phyloP scores from a whole-genome alignment of 2,888 invertebrate species.

The Dyspetes luteomarginatus region DNA sequence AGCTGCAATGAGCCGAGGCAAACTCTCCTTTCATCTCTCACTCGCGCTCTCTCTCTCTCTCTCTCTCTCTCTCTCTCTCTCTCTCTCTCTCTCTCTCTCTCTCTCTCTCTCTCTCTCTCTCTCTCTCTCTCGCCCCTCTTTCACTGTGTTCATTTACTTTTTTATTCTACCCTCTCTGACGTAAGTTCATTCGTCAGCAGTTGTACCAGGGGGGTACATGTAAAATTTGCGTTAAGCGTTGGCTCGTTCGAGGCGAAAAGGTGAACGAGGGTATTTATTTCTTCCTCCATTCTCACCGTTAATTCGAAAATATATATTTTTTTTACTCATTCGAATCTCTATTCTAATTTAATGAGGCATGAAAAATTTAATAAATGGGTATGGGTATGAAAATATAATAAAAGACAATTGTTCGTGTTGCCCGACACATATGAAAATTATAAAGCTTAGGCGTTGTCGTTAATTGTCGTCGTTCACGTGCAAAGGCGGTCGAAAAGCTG shows the following conservation, averaged over 20 bases:
- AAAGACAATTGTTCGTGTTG: not conserved
- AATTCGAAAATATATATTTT: not conserved
- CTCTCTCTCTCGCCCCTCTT: slow-evolving; percentile 40
- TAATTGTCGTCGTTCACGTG: slow-evolving; percentile 21
- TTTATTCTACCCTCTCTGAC: slow-evolving; percentile 48
- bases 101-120: slow-evolving; percentile 48
- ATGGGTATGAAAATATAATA: too few relatives aligned
- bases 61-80: slow-evolving; percentile 16
- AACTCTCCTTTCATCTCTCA: slow-evolving; percentile 46
- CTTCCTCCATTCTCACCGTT: not conserved
- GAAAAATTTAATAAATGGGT: too few relatives aligned
- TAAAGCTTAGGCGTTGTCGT: slow-evolving; percentile 3
- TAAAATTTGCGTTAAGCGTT: slow-evolving; percentile 75
- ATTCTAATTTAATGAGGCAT: too few relatives aligned
- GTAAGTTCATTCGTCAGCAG: slow-evolving; percentile 37
- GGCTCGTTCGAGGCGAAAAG: slow-evolving; percentile 43
- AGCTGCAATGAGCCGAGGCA: slow-evolving; percentile 57
- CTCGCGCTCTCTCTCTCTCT: not conserved
- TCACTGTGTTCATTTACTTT: slow-evolving; percentile 7
- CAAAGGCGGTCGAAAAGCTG: slow-evolving; percentile 32
- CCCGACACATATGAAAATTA: slow-evolving; percentile 41
- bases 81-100: not conserved
- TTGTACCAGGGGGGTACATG: slow-evolving; percentile 66
- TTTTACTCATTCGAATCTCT: not conserved
- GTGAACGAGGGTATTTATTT: slow-evolving; percentile 19